A percentile compares a stretch with the other conserved stretches of the same genome.
phyloP scores from a whole-genome alignment of 2,113 vertebrate species.

The Saccopteryx leptura region DNA sequence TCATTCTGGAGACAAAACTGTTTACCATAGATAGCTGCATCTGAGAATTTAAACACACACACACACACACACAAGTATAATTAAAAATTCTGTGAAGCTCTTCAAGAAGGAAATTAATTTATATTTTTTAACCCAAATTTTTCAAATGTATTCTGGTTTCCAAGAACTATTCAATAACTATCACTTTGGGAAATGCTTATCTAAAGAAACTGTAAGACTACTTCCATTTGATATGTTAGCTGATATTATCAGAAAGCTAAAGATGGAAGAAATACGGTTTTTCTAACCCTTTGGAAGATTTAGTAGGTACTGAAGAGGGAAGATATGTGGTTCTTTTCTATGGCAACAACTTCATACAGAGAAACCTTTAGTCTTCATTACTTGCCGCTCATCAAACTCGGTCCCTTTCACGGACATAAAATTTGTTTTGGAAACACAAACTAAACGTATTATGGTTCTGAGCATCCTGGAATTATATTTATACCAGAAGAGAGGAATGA shows the following conservation, averaged over 20 bases:
- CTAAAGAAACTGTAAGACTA: constrained; percentile 16
- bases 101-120: constrained; percentile 18
- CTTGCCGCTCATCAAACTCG: constrained; percentile 39
- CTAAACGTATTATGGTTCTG: constrained; percentile 58
- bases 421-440: constrained; percentile 69
- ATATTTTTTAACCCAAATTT: constrained; percentile 43
- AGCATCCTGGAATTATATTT: constrained; percentile 48
- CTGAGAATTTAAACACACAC: neutral
- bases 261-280: constrained; percentile 11
- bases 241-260: constrained; percentile 49
- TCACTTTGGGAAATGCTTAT: constrained; percentile 46
- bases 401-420: constrained; percentile 61
- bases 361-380: constrained; percentile 48
- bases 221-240: neutral
- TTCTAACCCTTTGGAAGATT: constrained; percentile 42
- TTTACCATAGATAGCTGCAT: neutral
- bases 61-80: neutral
- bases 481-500: constrained; percentile 59
- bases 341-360: neutral
- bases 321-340: constrained; percentile 37
- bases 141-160: constrained; percentile 30
- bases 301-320: constrained; percentile 23
- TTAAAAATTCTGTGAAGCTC: constrained; percentile 32
- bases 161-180: constrained; percentile 31
- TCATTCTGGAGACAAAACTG: constrained; percentile 11